phyloP scores from a whole-genome alignment of 2,888 invertebrate genomes.

The Drosophila multiciliata region DNA sequence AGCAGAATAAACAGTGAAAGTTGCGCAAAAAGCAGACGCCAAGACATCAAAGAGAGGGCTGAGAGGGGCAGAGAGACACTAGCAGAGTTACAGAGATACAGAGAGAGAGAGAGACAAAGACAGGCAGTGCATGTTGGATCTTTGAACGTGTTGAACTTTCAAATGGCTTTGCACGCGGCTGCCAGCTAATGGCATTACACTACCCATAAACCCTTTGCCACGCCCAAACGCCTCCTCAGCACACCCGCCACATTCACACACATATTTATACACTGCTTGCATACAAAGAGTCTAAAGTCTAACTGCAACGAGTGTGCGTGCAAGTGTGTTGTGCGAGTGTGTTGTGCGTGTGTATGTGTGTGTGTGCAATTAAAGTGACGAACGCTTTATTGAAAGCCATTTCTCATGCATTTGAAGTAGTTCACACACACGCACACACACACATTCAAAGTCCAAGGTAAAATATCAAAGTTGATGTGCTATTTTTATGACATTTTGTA shows the following conservation, averaged over 20 bases:
- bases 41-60: conserved; percentile 52
- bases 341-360: conserved; percentile 15
- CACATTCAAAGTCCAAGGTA: conserved; percentile 61
- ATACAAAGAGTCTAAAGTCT: conserved; percentile 61
- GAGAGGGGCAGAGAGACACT: conserved; percentile 5
- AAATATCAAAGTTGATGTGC: conserved; percentile 78
- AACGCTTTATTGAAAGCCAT: conserved; percentile 77
- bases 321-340: conserved; percentile 3
- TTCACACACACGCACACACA: not conserved
- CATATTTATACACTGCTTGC: conserved; percentile 31
- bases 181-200: conserved; percentile 79
- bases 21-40: conserved; percentile 77
- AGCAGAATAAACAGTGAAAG: conserved; percentile 81
- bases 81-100: conserved; percentile 4
- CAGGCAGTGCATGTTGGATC: conserved; percentile 71
- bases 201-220: conserved; percentile 34
- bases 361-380: conserved; percentile 76
- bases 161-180: conserved; percentile 80
- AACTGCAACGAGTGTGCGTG: conserved; percentile 44
- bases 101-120: conserved; percentile 29
- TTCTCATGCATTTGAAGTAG: conserved; percentile 74
- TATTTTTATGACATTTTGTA: conserved; percentile 53
- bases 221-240: not conserved
- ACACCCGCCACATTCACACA: not conserved
- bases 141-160: conserved; percentile 80